Evolutionary conservation across 2,113 vertebrate species (phyloP), one percentile per base, ranked within the genome.

Genomic region (Thermophis baileyi): DNA sequence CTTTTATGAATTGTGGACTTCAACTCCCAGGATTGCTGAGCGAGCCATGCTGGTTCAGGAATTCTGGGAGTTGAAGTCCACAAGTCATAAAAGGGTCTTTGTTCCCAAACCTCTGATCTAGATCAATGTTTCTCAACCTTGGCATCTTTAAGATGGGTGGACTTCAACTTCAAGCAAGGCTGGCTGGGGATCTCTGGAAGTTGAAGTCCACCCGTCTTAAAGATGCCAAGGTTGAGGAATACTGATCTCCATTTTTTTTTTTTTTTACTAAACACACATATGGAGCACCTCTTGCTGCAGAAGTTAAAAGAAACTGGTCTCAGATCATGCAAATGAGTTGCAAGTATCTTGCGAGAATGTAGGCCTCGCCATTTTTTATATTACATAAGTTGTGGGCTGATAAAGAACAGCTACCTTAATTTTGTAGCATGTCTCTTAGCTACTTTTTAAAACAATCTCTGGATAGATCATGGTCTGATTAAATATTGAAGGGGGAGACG

Each of bases 341-440:
- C 14, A 63, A 18, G 27, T 6, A 12, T 50, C 50, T 90, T 74
- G 35, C 2, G n/a, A 51, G 27, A 49, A 54, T 53, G 5, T 30
- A 47, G 40, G 81, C 46, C 87, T 81, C 8, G 12, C 91, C 94
- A n/a, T 95, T 57, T 57, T 57, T n/a, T 93, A 27, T n/a, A 22
- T 44, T 53, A 35, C n/a, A 24, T 20, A 20, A 40, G n/a, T 54
- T 20, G 50, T 88, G 51, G 18, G 18, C 20, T 40, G n/a, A 49
- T 35, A 14, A 9, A 35, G 8, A 35, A 35, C n/a, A 54, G 9
- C 51, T 51, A 35, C 85, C 20, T 87, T 53, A 40, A 22, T 54
- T 88, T 88, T 54, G 8, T 88, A 9, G 5, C 46, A 35, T 4
- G 0, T 49, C 89, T 63, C 60, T 10, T 14, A 30, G 35, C 11